A percentile compares a stretch with the other conserved stretches of the same genome.
phyloP scores from a whole-genome alignment of 1,140 invertebrate species.

The Wasmannia auropunctata region DNA sequence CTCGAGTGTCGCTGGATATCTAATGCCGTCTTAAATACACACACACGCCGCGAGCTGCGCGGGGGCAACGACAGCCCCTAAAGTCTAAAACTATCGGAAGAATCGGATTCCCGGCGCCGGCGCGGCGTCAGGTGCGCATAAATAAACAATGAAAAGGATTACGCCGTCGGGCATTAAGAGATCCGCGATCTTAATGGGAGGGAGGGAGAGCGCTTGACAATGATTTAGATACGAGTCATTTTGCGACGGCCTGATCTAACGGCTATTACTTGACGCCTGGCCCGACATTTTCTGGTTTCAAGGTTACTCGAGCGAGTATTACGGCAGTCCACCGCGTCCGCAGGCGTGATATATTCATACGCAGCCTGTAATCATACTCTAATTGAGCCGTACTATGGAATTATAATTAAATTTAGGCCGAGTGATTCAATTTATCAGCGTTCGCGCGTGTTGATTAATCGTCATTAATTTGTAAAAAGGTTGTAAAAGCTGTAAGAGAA shows the following conservation, averaged over 20 bases:
- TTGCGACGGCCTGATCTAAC: constrained; percentile 7
- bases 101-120: not conserved
- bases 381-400: constrained; percentile 4
- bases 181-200: constrained; percentile 38
- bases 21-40: constrained; percentile 53
- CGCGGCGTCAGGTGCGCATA: constrained; percentile 40
- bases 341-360: constrained; percentile 18
- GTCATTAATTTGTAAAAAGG: not conserved
- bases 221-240: constrained; percentile 65
- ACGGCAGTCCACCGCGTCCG: not conserved
- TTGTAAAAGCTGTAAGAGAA: not conserved
- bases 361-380: not conserved
- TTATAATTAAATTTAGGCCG: constrained; percentile 36
- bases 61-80: not conserved
- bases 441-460: constrained; percentile 4
- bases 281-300: constrained; percentile 16
- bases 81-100: not conserved
- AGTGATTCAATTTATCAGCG: constrained; percentile 9
- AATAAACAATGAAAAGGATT: constrained; percentile 43
- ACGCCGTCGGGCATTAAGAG: not conserved
- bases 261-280: not conserved
- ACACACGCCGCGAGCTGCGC: not conserved
- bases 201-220: constrained; percentile 20
- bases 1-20: not conserved
- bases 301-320: constrained; percentile 28